These are phyloP conservation scores for Cydia amplana DNA, from an alignment of 1,140 invertebrate species.

Conservation along the genomic window DNA sequence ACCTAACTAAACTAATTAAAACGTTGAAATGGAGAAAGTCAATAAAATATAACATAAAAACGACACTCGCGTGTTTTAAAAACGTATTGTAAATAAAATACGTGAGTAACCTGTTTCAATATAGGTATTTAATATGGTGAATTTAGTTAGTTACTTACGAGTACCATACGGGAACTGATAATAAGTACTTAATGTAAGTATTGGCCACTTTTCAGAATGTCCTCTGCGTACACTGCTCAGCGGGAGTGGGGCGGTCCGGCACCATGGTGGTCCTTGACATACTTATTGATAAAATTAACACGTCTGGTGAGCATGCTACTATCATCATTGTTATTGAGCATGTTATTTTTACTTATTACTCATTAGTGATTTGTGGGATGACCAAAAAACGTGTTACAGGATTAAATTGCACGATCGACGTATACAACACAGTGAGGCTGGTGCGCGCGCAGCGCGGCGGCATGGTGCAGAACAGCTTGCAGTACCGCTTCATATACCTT, in stretches of 20 bases:
- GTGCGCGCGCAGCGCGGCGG: constrained; percentile 59
- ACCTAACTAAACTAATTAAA: no score
- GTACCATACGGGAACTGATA: background rate
- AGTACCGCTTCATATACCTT: constrained; percentile 66
- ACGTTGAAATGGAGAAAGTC: no score
- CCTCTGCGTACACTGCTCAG: constrained; percentile 83
- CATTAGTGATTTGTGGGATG: background rate
- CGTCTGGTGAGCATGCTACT: constrained; percentile 50
- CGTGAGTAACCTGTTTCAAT: no score
- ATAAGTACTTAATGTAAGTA: background rate
- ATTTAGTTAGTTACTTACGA: no score
- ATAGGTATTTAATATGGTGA: no score
- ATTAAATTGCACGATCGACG: constrained; percentile 65
- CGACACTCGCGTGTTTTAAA: no score
- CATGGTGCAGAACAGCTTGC: constrained; percentile 69
- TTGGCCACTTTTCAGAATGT: constrained; percentile 52
- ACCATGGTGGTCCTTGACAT: constrained; percentile 96
- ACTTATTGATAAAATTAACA: constrained; percentile 93
- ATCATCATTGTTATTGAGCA: no score
- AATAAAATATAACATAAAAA: no score
- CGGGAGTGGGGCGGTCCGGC: constrained; percentile 97
- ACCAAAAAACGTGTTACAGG: constrained; percentile 44
- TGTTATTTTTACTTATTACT: no score
- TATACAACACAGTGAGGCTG: constrained; percentile 59
- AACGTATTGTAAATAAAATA: no score